phyloP scores from a whole-genome alignment of 2,113 vertebrate genomes.

The Phrynocephalus versicolor region DNA sequence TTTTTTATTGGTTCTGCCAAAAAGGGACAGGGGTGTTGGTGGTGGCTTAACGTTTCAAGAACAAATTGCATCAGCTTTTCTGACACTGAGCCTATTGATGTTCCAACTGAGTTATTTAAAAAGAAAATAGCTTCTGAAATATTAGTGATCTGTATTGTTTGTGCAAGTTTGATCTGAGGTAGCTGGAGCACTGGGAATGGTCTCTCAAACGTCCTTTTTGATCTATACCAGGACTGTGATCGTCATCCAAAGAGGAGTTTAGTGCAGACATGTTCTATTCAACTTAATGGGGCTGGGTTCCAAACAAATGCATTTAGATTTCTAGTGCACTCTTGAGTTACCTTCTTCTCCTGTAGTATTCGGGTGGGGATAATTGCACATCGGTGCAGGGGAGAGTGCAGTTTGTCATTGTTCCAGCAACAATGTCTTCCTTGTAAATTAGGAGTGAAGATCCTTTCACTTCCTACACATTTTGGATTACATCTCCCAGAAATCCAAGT shows the following conservation, averaged over 20 bases:
- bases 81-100: slow-evolving; percentile 1
- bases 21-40: background rate
- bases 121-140: slow-evolving; percentile 12
- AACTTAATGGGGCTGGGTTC: background rate
- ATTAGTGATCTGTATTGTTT: background rate
- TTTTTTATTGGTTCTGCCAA: slow-evolving; percentile 9
- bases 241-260: background rate
- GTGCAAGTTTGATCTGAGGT: slow-evolving; percentile 6
- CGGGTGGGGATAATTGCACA: background rate
- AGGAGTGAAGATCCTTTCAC: background rate
- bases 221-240: background rate
- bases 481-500: background rate
- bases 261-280: background rate
- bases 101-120: background rate
- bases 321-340: background rate
- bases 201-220: background rate
- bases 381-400: too few species aligned
- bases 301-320: background rate
- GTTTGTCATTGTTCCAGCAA: background rate
- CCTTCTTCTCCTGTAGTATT: background rate
- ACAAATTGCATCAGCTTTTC: background rate
- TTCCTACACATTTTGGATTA: background rate
- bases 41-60: background rate
- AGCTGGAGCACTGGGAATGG: background rate
- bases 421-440: background rate